Conservation (phyloP, 64 coral and sea anemone species). For the Catalaphyllia jardinei region DNA sequence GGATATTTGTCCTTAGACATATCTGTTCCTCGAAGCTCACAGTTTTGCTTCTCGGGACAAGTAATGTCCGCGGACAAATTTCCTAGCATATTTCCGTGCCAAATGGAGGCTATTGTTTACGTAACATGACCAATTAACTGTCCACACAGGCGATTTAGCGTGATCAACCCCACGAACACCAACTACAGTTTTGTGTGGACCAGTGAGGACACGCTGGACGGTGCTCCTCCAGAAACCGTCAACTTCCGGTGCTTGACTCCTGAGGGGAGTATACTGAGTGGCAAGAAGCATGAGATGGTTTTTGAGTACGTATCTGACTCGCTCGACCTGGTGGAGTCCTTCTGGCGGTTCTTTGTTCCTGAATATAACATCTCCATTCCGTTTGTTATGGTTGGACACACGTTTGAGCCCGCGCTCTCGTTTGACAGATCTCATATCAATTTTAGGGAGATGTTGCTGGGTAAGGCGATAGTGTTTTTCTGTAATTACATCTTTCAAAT, state of each 20-base stretch:
- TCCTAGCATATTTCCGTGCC: too few relatives aligned
- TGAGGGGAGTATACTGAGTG: constrained; percentile 81
- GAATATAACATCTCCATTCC: constrained; percentile 96
- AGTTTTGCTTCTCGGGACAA: too few relatives aligned
- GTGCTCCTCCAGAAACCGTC: constrained; percentile 50
- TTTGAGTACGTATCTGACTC: constrained; percentile 96
- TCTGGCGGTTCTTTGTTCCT: constrained; percentile 96
- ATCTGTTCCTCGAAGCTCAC: too few relatives aligned
- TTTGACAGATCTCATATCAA: constrained; percentile 99
- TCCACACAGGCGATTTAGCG: constrained; percentile 76
- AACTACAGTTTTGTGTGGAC: constrained; percentile 88
- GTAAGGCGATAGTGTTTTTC: constrained; percentile 25
- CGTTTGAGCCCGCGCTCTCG: constrained; percentile 89
- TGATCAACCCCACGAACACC: constrained; percentile 84
- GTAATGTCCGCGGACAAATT: too few relatives aligned
- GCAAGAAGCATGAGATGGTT: constrained; percentile 88
- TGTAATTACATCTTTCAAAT: not conserved
- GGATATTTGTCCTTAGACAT: too few relatives aligned
- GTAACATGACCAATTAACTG: not conserved
- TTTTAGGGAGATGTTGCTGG: constrained; percentile 84
- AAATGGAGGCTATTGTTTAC: too few relatives aligned
- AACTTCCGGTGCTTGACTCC: constrained; percentile 77
- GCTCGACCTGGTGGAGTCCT: constrained; percentile 88
- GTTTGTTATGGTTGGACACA: constrained; percentile 93
- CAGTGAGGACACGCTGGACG: constrained; percentile 84